Conservation (phyloP, 2,797 vertebrate species). For the Leptoclinus maculatus region DNA sequence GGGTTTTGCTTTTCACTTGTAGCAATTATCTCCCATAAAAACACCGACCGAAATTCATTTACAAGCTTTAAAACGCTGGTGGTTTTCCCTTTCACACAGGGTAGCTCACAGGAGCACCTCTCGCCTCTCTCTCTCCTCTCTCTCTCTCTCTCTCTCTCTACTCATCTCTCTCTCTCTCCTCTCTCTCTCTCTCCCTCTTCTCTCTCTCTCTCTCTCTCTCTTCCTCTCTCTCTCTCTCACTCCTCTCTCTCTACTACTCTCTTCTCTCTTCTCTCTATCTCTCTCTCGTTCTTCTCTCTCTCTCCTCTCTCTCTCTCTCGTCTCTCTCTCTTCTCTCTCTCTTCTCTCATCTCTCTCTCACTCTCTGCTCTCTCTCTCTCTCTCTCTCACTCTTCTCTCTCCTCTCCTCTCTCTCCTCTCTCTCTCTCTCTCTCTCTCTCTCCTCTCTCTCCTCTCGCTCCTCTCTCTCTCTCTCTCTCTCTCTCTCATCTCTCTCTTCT, state of each 20-base stretch:
- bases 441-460: neutral
- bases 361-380: neutral
- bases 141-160: neutral
- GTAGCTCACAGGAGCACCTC: neutral
- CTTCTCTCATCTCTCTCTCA: no score
- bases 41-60: constrained; percentile 49
- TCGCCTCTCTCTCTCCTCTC: neutral
- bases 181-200: neutral
- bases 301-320: neutral
- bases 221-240: neutral
- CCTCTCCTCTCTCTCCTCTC: no score
- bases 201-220: neutral
- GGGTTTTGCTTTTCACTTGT: constrained; percentile 24
- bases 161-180: neutral
- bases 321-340: neutral
- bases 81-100: constrained; percentile 27
- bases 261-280: neutral
- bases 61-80: constrained; percentile 36
- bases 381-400: neutral
- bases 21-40: constrained; percentile 40
- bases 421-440: neutral
- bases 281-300: neutral
- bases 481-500: neutral
- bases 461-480: neutral
- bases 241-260: neutral